Evolutionary conservation across 2,888 invertebrate species (phyloP).

Genomic region (Caradrina kadenii): DNA sequence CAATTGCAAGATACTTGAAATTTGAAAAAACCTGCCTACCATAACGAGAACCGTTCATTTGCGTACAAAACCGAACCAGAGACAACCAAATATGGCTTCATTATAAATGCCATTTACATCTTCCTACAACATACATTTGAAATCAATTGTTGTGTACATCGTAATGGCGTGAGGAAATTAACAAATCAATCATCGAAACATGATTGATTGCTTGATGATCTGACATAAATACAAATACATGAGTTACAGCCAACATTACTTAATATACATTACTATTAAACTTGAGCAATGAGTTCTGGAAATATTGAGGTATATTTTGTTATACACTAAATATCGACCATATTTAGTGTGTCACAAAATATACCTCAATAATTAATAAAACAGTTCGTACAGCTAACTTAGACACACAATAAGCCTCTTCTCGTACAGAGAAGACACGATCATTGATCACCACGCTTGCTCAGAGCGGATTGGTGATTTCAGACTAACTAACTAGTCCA

Average conservation of each 20-base stretch:
- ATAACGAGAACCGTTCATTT: neutral
- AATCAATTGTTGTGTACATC: conserved; percentile 38
- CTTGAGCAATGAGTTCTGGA: neutral
- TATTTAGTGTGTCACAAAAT: too few species aligned
- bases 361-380: too few species aligned
- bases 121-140: conserved; percentile 1
- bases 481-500: too few species aligned
- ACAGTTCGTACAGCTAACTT: too few species aligned
- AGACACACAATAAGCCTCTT: too few species aligned
- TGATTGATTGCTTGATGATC: conserved; percentile 34
- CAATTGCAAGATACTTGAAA: too few species aligned
- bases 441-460: too few species aligned
- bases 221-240: conserved; percentile 21
- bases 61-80: too few species aligned
- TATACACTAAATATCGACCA: neutral
- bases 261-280: conserved; percentile 5
- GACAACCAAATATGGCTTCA: neutral
- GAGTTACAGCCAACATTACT: conserved; percentile 15
- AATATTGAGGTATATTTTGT: too few species aligned
- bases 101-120: neutral
- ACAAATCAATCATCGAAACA: conserved; percentile 27
- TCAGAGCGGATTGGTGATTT: too few species aligned
- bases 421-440: too few species aligned
- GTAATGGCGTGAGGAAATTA: conserved; percentile 16
- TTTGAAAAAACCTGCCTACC: too few species aligned